These are phyloP conservation scores for Sminthopsis crassicaudata DNA, from an alignment of 2,113 vertebrate genomes.

Conservation along the genomic window DNA sequence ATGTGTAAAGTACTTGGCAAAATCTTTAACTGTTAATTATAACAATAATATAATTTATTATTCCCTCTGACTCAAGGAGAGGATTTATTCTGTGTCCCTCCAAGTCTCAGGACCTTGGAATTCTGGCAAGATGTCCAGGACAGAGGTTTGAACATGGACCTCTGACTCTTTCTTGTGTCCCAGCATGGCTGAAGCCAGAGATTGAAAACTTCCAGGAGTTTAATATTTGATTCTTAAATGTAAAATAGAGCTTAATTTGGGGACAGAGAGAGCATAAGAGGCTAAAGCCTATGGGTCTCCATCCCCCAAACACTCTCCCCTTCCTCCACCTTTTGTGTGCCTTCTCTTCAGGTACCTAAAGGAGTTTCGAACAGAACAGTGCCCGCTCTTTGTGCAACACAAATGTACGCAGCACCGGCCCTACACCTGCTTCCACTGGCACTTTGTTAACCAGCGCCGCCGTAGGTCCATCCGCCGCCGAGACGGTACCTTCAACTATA, in stretches of 20 bases:
- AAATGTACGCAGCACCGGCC: conserved; percentile 98
- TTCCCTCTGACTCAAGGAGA: neutral
- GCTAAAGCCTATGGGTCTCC: neutral
- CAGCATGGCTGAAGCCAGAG: neutral
- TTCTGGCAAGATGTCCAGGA: neutral
- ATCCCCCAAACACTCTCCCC: neutral
- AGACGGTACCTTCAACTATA: conserved; percentile 98
- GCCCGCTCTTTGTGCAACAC: conserved; percentile 97
- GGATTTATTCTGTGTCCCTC: neutral
- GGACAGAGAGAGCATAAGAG: neutral
- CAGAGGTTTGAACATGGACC: neutral
- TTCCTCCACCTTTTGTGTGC: neutral
- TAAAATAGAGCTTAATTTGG: neutral
- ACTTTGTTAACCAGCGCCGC: conserved; percentile 97
- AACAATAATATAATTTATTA: neutral
- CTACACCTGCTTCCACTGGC: conserved; percentile 99
- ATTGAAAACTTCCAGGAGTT: neutral
- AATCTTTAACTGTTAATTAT: neutral
- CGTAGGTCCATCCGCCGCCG: conserved; percentile 95
- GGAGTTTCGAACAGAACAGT: conserved; percentile 98
- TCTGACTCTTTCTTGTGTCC: neutral
- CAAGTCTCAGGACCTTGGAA: neutral
- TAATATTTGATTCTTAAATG: neutral
- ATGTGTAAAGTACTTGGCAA: neutral
- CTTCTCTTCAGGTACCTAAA: conserved; percentile 93